phyloP scores from a whole-genome alignment of 1,140 invertebrate genomes.

The Brachionus koreanus region DNA sequence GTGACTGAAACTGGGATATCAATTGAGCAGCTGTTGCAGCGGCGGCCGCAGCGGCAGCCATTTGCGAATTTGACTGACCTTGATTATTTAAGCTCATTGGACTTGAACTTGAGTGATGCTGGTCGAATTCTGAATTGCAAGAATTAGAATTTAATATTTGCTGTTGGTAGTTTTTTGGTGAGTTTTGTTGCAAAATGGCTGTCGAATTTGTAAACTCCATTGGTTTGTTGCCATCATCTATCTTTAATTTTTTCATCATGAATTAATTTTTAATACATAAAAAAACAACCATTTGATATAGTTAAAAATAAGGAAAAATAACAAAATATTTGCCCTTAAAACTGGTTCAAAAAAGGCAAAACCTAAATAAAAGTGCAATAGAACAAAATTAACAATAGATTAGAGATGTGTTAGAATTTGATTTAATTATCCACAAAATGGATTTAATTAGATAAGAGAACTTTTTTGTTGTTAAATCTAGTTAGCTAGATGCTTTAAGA shows the following conservation, averaged over 20 bases:
- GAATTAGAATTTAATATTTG: neutral
- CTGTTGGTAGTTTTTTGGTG: conserved; percentile 11
- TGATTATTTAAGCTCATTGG: neutral
- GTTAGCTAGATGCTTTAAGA: neutral
- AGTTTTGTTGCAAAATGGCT: neutral
- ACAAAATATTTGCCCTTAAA: conserved; percentile 15
- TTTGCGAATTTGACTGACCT: neutral
- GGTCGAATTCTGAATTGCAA: neutral
- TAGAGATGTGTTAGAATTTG: neutral
- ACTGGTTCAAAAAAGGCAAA: neutral
- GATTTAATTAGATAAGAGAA: neutral
- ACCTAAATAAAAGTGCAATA: conserved; percentile 1
- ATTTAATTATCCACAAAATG: neutral
- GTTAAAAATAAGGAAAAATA: neutral
- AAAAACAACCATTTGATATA: neutral
- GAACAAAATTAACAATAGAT: neutral
- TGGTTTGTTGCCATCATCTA: conserved; percentile 20
- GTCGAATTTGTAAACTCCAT: conserved; percentile 30
- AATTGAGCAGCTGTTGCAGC: conserved; percentile 15
- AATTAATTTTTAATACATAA: neutral
- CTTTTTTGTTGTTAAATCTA: neutral
- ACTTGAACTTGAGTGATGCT: conserved; percentile 1
- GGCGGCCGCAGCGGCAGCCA: conserved; percentile 20
- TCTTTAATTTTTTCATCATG: conserved; percentile 38
- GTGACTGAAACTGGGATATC: conserved; percentile 22